Evolutionary conservation across 1,140 invertebrate species (phyloP), one percentile per base, ranked within the genome.

Genomic region (Idris sp.): DNA sequence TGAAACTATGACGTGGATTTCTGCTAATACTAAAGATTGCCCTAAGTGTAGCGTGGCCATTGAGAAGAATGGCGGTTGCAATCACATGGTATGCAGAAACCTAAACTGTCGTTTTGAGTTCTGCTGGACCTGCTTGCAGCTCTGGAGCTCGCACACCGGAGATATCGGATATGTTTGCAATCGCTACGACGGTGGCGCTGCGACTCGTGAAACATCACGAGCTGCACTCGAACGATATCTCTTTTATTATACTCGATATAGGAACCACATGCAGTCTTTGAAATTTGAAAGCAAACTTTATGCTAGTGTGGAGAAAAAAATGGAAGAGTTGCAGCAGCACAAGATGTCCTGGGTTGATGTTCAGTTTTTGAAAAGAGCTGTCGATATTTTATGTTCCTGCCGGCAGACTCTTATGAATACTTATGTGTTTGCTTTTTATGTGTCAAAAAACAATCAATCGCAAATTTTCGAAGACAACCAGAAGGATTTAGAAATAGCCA

Each of bases 321-420:
- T 99, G 97, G 97, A 99, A 84, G 97, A 99, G 88, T 99, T 99
- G 97, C 97, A 99, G 83, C 97, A 98, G 80, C 97, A 98, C 84
- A 98, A 98, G 83, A 99, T 99, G 97, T 98, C 97, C 38, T 99
- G 98, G 98, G 99, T 99, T 81, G 98, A 99, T 91, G 96, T 98
- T 36, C 97, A 98, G 90, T 98, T 98, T 88, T 89, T 98, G 67
- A 97, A 97, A 86, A 97, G 97, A 87, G 97, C 97, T 48, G 97
- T 99, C 41, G 97, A 99, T 88, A 97, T 99, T 84, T 90, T 99
- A 16, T 98, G 97, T 88, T 94, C 96, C 83, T 99, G 98, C 88
- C 90, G 98, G 58, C 97, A 98, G 87, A 99, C 97, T 14, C 89
- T 99, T 6, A 99, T 99, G 97, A 99, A 97, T 89, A 99, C 98